These are phyloP conservation scores for Cygnus buccinator DNA, from an alignment of 2,113 vertebrate genomes.

Conservation along the genomic window DNA sequence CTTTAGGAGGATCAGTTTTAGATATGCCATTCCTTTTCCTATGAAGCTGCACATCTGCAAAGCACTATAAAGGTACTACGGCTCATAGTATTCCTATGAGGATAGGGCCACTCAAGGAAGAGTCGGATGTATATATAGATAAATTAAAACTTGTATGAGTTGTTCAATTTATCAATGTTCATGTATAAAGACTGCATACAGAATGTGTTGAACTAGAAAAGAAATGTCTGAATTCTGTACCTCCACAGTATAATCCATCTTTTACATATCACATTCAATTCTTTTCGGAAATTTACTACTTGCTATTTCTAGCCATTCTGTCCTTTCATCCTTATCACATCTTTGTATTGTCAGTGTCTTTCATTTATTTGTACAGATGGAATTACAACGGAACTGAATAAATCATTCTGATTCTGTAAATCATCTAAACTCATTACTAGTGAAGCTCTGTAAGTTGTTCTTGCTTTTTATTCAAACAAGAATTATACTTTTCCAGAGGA, in stretches of 20 bases:
- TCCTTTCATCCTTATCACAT: neutral
- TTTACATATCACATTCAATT: neutral
- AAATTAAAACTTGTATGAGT: neutral
- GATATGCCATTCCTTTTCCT: neutral
- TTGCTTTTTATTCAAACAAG: neutral
- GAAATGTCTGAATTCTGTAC: neutral
- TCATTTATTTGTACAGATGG: neutral
- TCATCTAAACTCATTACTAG: neutral
- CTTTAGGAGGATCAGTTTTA: neutral
- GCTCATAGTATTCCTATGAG: fast-evolving
- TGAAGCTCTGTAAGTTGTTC: neutral
- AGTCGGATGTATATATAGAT: neutral
- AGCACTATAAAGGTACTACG: neutral
- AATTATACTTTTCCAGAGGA: neutral
- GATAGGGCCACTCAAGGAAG: neutral
- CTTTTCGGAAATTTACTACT: neutral
- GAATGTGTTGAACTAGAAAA: neutral
- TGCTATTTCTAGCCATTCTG: neutral
- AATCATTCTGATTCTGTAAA: neutral
- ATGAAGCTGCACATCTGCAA: neutral
- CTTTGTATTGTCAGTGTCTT: neutral
- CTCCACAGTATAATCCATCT: neutral
- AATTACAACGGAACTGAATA: neutral
- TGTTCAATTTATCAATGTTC: neutral
- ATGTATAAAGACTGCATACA: neutral